Percentiles rank a stretch among this genome's conserved stretches.
Conservation (phyloP, 2,888 invertebrate genomes). For the Antheraea assamensis region DNA sequence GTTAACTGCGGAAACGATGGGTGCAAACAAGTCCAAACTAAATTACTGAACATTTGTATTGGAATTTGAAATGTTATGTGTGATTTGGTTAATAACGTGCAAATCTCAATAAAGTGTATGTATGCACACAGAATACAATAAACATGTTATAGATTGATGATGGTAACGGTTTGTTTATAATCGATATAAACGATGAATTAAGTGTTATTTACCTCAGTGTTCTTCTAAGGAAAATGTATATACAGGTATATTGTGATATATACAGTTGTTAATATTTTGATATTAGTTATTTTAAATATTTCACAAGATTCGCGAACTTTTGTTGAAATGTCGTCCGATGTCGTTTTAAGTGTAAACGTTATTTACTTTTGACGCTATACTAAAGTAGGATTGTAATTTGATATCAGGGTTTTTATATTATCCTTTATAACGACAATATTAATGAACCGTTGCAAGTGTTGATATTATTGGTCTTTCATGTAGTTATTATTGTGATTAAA, state of each 20-base stretch:
- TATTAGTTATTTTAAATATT: background rate
- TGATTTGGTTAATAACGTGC: slow-evolving; percentile 26
- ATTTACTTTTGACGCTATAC: background rate
- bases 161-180: background rate
- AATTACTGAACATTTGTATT: slow-evolving; percentile 42
- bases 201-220: slow-evolving; percentile 14
- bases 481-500: background rate
- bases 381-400: background rate
- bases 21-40: slow-evolving; percentile 37
- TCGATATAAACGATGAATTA: background rate
- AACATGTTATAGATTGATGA: background rate
- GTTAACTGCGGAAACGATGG: slow-evolving; percentile 40
- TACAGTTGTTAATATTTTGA: background rate
- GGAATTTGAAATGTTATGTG: slow-evolving; percentile 34
- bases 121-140: background rate
- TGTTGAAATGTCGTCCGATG: background rate
- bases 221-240: background rate
- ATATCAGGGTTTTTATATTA: background rate
- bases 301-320: background rate
- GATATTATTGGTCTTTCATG: background rate
- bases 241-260: background rate
- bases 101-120: slow-evolving; percentile 16
- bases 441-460: background rate
- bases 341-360: background rate
- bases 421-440: background rate